Evolutionary conservation across 1,140 invertebrate genomes (phyloP).

Genomic region (Drosophila obscura): DNA sequence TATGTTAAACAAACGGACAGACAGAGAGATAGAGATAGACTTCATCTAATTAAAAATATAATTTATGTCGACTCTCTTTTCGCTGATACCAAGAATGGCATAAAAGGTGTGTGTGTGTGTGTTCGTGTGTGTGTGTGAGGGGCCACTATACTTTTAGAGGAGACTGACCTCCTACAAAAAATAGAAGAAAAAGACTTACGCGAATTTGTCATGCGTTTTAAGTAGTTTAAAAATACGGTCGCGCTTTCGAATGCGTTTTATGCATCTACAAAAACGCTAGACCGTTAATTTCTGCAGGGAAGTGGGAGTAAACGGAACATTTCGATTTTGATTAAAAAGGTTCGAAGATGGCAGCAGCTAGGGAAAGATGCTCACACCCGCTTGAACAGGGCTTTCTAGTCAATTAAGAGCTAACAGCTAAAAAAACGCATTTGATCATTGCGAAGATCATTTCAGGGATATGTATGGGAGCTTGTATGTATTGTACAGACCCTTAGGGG

Average conservation of each 20-base stretch:
- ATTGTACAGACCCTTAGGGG: not conserved
- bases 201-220: too few relatives aligned
- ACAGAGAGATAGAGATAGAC: not conserved
- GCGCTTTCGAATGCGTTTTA: slow-evolving; percentile 46
- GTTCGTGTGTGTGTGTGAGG: too few relatives aligned
- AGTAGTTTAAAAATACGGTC: not conserved
- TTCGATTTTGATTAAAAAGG: too few relatives aligned
- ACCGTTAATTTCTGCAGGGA: too few relatives aligned
- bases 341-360: not conserved
- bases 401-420: slow-evolving; percentile 25
- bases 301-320: too few relatives aligned
- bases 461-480: not conserved
- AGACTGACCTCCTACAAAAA: slow-evolving; percentile 24
- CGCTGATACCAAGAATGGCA: slow-evolving; percentile 48
- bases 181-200: too few relatives aligned
- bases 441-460: slow-evolving; percentile 22
- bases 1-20: slow-evolving; percentile 47
- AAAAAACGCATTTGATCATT: slow-evolving; percentile 69
- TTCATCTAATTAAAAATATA: slow-evolving; percentile 61
- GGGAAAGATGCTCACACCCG: not conserved
- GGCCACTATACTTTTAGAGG: slow-evolving; percentile 7
- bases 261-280: slow-evolving; percentile 13
- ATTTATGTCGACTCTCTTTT: slow-evolving; percentile 48
- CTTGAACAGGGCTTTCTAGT: not conserved
- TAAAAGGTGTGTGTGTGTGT: slow-evolving; percentile 21